phyloP scores from a whole-genome alignment of 1,140 invertebrate genomes.

The Dryas iulia region DNA sequence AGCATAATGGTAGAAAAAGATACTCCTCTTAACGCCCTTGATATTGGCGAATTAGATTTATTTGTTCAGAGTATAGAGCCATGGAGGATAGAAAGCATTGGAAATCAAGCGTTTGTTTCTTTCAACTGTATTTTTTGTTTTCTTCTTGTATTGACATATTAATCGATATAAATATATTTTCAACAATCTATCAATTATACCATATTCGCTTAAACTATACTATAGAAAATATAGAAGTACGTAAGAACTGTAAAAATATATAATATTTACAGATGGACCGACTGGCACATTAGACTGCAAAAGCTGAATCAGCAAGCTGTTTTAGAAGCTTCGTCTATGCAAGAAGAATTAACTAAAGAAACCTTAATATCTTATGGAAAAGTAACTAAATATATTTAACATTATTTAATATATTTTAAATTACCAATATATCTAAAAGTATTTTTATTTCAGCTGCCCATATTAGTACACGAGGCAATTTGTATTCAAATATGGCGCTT shows the following conservation, averaged over 20 bases:
- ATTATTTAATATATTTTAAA: background rate
- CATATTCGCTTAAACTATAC: too few relatives aligned
- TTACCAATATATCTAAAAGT: background rate
- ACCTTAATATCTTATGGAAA: conserved; percentile 83
- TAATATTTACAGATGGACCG: conserved; percentile 83
- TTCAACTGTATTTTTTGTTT: background rate
- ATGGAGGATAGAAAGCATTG: conserved; percentile 61
- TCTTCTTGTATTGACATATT: too few relatives aligned
- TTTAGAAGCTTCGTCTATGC: conserved; percentile 84
- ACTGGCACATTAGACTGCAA: conserved; percentile 87
- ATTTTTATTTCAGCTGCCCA: conserved; percentile 81
- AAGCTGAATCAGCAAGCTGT: conserved; percentile 90
- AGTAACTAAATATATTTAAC: conserved; percentile 56
- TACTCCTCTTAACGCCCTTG: conserved; percentile 59
- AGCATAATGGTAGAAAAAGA: conserved; percentile 64
- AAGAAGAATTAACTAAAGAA: conserved; percentile 88
- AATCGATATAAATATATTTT: too few relatives aligned
- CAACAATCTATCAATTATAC: too few relatives aligned
- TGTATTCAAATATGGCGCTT: conserved; percentile 88
- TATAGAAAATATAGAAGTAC: too few relatives aligned
- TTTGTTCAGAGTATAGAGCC: conserved; percentile 70
- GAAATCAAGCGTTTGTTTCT: conserved; percentile 64
- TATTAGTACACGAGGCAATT: conserved; percentile 88
- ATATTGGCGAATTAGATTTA: conserved; percentile 70
- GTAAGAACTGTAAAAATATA: background rate